A percentile compares a stretch with the other conserved stretches of the same genome.
phyloP scores from a whole-genome alignment of 2,797 vertebrate species.

The Pipistrellus pygmaeus region DNA sequence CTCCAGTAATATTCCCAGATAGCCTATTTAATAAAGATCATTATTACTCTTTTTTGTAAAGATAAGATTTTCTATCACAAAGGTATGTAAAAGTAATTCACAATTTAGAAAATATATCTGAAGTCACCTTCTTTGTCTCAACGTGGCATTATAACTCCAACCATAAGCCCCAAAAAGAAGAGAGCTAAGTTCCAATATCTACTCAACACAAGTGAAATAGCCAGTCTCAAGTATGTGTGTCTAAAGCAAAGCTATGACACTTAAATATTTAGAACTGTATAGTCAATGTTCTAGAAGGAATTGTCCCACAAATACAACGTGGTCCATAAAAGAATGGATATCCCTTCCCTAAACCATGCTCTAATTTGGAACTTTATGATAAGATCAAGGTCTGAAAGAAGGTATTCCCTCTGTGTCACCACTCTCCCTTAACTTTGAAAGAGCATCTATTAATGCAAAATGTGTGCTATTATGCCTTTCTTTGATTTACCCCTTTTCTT shows the following conservation, averaged over 20 bases:
- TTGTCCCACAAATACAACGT: background rate
- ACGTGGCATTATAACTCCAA: background rate
- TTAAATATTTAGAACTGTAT: slow-evolving; percentile 48
- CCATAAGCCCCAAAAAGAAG: background rate
- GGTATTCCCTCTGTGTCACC: background rate
- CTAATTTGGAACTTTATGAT: background rate
- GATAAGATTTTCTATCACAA: slow-evolving; percentile 64
- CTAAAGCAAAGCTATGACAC: slow-evolving; percentile 14
- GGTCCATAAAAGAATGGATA: background rate
- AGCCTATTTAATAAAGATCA: slow-evolving; percentile 70
- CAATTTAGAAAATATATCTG: slow-evolving; percentile 16
- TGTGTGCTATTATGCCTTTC: background rate
- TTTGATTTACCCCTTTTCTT: background rate
- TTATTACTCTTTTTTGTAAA: slow-evolving; percentile 66
- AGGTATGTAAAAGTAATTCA: slow-evolving; percentile 44
- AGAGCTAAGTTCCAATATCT: background rate
- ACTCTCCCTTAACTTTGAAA: background rate
- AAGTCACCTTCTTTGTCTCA: slow-evolving; percentile 27
- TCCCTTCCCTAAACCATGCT: background rate
- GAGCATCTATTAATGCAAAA: background rate
- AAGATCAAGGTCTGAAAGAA: background rate
- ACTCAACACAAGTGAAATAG: background rate
- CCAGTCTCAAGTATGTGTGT: background rate
- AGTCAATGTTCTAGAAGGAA: background rate
- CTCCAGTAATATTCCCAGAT: slow-evolving; percentile 64